Conservation (phyloP, 2,888 invertebrate genomes). For the Chirona hameri region DNA sequence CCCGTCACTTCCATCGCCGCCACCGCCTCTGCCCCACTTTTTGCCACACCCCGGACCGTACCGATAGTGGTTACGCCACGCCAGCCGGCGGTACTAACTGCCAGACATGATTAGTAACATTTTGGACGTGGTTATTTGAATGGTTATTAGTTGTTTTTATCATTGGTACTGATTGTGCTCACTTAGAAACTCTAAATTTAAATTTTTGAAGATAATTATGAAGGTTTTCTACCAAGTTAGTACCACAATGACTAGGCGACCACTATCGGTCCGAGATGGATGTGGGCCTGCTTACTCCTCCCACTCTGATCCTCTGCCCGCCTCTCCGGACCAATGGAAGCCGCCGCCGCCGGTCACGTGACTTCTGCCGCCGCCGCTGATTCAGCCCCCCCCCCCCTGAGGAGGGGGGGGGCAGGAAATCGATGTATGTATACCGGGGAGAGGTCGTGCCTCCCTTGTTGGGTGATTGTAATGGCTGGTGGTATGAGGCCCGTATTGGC, state of each 20-base stretch:
- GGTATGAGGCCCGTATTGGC: too few relatives aligned
- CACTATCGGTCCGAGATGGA: background rate
- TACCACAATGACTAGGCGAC: background rate
- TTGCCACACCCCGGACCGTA: background rate
- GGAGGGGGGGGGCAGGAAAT: too few relatives aligned
- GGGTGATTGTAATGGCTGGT: too few relatives aligned
- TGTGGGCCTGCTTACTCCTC: background rate
- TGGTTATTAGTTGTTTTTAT: too few relatives aligned
- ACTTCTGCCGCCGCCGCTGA: background rate
- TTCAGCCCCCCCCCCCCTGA: background rate
- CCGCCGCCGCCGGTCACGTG: constrained; percentile 3
- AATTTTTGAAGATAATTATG: too few relatives aligned
- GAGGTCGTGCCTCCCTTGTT: too few relatives aligned
- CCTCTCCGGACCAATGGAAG: background rate
- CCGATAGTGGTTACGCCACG: background rate
- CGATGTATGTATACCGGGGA: too few relatives aligned
- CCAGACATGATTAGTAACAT: background rate
- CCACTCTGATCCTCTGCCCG: background rate
- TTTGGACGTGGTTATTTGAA: too few relatives aligned
- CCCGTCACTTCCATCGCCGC: background rate
- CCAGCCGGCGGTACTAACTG: background rate
- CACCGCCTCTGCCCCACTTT: background rate
- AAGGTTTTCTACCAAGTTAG: background rate
- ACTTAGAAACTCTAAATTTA: too few relatives aligned
- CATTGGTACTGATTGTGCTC: too few relatives aligned